Conservation (phyloP, 2,113 vertebrate species). For the Equus quagga region DNA sequence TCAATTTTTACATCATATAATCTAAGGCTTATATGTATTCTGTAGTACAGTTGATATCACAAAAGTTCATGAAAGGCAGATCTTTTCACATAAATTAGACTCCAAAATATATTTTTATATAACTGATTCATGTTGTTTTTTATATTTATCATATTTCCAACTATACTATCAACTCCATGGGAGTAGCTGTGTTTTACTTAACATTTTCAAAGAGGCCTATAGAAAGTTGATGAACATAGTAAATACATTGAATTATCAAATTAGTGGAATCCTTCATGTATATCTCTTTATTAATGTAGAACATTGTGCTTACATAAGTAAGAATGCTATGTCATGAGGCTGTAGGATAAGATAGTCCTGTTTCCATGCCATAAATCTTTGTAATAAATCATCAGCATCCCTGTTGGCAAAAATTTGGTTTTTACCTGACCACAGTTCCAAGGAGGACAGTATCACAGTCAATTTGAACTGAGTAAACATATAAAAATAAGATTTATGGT, state of each 20-base stretch:
- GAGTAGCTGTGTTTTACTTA: neutral
- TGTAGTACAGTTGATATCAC: neutral
- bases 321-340: constrained; percentile 70
- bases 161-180: neutral
- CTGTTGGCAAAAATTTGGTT: constrained; percentile 72
- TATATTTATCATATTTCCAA: neutral
- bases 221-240: neutral
- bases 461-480: constrained; percentile 81
- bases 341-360: neutral
- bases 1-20: neutral
- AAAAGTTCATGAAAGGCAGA: neutral
- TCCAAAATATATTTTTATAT: neutral
- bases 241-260: neutral
- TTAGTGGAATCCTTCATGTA: neutral
- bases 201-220: neutral
- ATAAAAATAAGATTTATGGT: constrained; percentile 71
- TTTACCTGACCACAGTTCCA: constrained; percentile 82
- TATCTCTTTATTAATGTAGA: neutral
- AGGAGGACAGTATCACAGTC: constrained; percentile 77
- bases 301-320: constrained; percentile 79
- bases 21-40: neutral
- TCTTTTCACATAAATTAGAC: neutral
- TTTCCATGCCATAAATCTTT: constrained; percentile 81
- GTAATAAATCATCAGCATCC: constrained; percentile 71
- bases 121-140: neutral